phyloP scores from a whole-genome alignment of 2,888 invertebrate genomes.

The Tenthredo distinguenda region DNA sequence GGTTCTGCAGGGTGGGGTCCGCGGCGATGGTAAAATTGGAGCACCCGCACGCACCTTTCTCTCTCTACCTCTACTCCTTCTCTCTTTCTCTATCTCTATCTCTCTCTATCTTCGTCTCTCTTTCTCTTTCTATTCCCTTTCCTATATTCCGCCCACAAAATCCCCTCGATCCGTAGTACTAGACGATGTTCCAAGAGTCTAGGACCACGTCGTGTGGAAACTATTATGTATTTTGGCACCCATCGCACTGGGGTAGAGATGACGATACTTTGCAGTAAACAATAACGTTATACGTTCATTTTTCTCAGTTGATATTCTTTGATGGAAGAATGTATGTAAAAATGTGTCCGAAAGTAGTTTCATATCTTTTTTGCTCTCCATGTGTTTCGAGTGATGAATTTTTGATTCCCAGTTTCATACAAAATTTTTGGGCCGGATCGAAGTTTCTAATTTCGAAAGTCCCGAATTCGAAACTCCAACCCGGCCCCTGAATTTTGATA shows the following conservation, averaged over 20 bases:
- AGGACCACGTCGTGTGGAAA: constrained; percentile 2
- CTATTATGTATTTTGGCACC: background rate
- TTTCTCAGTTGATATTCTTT: too few species aligned
- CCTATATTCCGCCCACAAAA: constrained; percentile 6
- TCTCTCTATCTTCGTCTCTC: constrained; percentile 43
- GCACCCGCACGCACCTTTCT: constrained; percentile 48
- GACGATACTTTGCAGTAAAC: too few species aligned
- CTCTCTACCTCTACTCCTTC: constrained; percentile 37
- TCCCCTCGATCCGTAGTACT: background rate
- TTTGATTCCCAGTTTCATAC: too few species aligned
- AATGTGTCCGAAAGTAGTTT: too few species aligned
- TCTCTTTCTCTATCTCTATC: constrained; percentile 53
- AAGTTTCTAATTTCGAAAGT: too few species aligned
- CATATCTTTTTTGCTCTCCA: too few species aligned
- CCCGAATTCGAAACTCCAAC: too few species aligned
- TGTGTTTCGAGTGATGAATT: too few species aligned
- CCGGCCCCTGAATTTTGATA: too few species aligned
- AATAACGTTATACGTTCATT: too few species aligned
- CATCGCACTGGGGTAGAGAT: background rate
- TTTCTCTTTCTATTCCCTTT: constrained; percentile 54
- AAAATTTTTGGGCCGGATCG: too few species aligned
- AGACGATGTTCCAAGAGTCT: constrained; percentile 28
- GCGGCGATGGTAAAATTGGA: constrained; percentile 34
- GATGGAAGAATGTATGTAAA: too few species aligned
- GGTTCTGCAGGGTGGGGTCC: background rate